Evolutionary conservation across 2,888 invertebrate species (phyloP).

Genomic region (Pandemis cinnamomeana): DNA sequence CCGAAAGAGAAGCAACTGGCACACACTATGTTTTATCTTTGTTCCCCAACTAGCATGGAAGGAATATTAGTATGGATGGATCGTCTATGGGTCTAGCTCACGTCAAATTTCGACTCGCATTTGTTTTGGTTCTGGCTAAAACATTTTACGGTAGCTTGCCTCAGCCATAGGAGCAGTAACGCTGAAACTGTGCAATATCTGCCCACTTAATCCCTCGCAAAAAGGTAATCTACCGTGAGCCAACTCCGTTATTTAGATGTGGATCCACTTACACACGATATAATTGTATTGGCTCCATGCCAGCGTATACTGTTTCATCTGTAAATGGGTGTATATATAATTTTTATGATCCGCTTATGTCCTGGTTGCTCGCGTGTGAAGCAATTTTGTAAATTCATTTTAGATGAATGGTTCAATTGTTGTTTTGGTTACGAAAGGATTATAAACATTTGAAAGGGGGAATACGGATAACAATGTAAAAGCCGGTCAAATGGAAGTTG

Average conservation of each 20-base stretch:
- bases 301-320: constrained; percentile 66
- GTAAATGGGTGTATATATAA: constrained; percentile 74
- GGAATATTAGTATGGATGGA: not conserved
- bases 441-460: not conserved
- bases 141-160: not conserved
- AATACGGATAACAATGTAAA: not conserved
- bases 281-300: constrained; percentile 68
- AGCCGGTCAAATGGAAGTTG: not conserved
- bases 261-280: constrained; percentile 56
- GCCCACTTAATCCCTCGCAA: constrained; percentile 35
- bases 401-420: constrained; percentile 32
- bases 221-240: constrained; percentile 46
- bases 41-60: no score
- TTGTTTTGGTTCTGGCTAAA: not conserved
- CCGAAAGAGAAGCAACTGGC: no score
- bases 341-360: constrained; percentile 60
- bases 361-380: constrained; percentile 37
- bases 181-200: constrained; percentile 24
- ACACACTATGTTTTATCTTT: no score
- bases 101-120: not conserved
- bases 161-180: not conserved
- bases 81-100: no score
- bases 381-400: constrained; percentile 38
- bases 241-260: constrained; percentile 37
- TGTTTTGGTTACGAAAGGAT: constrained; percentile 14